Conservation (phyloP, 2,888 invertebrate genomes). For the Synergus itoensis region DNA sequence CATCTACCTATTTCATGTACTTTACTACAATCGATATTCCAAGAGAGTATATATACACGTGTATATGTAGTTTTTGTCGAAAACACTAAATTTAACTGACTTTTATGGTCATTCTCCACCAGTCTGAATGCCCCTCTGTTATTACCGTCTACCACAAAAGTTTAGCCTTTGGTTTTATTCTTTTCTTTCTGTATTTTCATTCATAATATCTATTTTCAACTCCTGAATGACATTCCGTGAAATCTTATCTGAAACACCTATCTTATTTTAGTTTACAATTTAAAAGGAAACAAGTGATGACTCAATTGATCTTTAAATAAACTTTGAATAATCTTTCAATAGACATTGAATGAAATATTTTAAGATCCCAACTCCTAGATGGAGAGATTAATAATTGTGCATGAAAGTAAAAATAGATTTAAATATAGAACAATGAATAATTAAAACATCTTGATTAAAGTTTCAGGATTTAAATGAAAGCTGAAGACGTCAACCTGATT, state of each 20-base stretch:
- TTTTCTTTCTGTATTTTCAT: constrained; percentile 24
- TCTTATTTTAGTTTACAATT: not conserved
- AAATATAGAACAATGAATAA: not conserved
- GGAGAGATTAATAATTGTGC: not conserved
- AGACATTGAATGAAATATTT: too few relatives aligned
- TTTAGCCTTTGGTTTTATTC: not conserved
- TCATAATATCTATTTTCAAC: not conserved
- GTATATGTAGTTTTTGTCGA: not conserved
- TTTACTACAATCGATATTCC: constrained; percentile 19
- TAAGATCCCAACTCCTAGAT: too few relatives aligned
- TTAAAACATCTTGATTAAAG: not conserved
- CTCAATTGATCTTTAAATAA: too few relatives aligned
- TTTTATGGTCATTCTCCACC: constrained; percentile 8
- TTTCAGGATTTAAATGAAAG: not conserved
- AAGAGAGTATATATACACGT: not conserved
- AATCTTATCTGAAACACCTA: not conserved
- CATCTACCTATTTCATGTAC: constrained; percentile 8
- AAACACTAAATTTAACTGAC: constrained; percentile 24
- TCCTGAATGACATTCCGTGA: not conserved
- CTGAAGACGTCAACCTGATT: constrained; percentile 4
- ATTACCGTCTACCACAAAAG: constrained; percentile 15
- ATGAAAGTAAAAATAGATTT: not conserved
- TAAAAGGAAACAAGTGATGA: too few relatives aligned
- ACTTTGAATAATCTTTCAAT: too few relatives aligned
- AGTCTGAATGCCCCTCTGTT: not conserved